These are phyloP conservation scores for Cylloceria caligata DNA, from an alignment of 2,888 invertebrate genomes.

Conservation along the genomic window DNA sequence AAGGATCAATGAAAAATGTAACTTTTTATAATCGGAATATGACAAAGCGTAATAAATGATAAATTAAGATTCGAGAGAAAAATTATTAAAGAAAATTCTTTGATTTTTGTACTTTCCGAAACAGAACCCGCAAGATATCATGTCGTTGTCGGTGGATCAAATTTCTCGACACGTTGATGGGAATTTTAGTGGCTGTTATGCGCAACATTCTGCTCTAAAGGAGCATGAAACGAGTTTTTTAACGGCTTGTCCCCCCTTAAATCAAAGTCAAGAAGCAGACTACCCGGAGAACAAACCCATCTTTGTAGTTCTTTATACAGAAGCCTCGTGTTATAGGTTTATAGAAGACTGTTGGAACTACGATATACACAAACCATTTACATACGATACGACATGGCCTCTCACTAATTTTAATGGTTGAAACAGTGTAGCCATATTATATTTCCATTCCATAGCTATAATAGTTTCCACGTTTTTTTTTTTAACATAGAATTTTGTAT, in stretches of 20 bases:
- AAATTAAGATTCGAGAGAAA: no score
- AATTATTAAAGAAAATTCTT: background rate
- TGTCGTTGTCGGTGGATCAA: background rate
- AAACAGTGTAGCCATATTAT: background rate
- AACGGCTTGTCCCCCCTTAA: slow-evolving; percentile 41
- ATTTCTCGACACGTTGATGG: slow-evolving; percentile 65
- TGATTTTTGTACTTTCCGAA: background rate
- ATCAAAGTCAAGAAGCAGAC: background rate
- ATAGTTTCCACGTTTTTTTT: background rate
- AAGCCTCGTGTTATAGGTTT: background rate
- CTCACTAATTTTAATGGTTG: background rate
- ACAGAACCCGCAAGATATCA: background rate
- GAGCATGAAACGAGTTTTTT: slow-evolving; percentile 72
- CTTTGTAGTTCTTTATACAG: slow-evolving; percentile 30
- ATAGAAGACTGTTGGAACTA: background rate
- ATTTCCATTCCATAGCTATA: background rate
- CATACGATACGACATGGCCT: background rate
- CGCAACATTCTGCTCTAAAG: slow-evolving; percentile 68
- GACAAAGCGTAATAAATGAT: background rate
- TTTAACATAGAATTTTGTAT: background rate
- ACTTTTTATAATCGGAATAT: no score
- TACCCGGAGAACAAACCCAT: slow-evolving; percentile 9
- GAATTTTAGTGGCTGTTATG: slow-evolving; percentile 71
- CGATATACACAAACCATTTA: slow-evolving; percentile 48
- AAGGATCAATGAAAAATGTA: no score